Conservation (phyloP, 2,888 invertebrate species). For the Monoplex corrugatus region DNA sequence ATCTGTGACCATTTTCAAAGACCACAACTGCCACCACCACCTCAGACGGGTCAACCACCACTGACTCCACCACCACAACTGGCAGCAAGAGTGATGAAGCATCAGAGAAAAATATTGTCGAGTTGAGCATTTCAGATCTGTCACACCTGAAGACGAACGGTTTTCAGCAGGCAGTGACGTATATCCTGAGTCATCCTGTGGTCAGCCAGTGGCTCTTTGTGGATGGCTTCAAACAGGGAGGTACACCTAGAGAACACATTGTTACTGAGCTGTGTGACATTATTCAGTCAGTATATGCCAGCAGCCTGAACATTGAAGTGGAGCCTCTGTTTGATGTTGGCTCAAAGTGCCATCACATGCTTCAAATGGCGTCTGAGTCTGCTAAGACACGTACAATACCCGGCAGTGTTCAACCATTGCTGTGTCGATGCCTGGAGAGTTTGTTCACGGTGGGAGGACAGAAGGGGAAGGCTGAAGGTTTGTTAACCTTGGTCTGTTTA, state of each 20-base stretch:
- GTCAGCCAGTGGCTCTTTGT: constrained; percentile 35
- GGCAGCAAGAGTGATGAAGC: background rate
- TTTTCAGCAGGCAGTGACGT: background rate
- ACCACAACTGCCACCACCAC: too few species aligned
- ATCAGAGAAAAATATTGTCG: background rate
- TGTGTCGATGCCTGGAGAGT: constrained; percentile 39
- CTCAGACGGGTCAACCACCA: background rate
- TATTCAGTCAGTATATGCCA: background rate
- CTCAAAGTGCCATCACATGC: background rate
- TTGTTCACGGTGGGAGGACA: constrained; percentile 31
- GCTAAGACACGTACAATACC: background rate
- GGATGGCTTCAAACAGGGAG: constrained; percentile 34
- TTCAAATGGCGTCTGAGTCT: background rate
- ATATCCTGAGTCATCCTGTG: constrained; percentile 28
- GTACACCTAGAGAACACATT: background rate
- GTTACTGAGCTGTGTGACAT: constrained; percentile 14
- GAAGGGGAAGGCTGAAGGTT: constrained; percentile 30
- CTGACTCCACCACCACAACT: background rate
- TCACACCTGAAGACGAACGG: background rate
- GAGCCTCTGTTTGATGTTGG: background rate
- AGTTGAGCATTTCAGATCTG: background rate
- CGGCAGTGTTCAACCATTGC: background rate
- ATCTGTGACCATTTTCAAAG: too few species aligned
- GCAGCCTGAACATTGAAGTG: background rate
- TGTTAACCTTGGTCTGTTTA: constrained; percentile 28